phyloP scores from a whole-genome alignment of 2,113 vertebrate genomes.

The Brevimyrus niger region DNA sequence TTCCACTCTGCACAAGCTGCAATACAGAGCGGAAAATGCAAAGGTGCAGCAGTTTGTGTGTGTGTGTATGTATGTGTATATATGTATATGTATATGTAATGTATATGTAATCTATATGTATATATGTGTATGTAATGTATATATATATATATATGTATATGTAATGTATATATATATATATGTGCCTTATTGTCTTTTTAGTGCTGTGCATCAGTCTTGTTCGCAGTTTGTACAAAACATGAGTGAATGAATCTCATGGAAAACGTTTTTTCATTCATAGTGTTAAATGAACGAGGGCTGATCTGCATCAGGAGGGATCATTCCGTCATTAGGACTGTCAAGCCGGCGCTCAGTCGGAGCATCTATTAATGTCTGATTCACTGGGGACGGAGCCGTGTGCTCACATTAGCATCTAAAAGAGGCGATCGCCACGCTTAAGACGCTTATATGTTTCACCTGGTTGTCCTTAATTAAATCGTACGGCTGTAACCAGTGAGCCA shows the following conservation, averaged over 20 bases:
- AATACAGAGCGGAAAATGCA: not conserved
- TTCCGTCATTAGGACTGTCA: constrained; percentile 17
- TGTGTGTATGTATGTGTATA: no score
- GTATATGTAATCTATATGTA: not conserved
- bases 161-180: not conserved
- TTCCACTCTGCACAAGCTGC: not conserved
- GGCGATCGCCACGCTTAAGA: not conserved
- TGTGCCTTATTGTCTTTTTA: not conserved
- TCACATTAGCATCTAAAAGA: constrained; percentile 21
- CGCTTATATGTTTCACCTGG: not conserved
- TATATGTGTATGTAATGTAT: not conserved
- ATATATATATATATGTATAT: not conserved
- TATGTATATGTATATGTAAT: not conserved
- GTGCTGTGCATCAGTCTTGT: not conserved
- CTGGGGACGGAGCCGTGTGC: not conserved
- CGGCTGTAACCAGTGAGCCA: not conserved
- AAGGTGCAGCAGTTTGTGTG: not conserved
- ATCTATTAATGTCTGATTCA: not conserved
- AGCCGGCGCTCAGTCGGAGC: constrained; percentile 16
- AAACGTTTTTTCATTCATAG: constrained; percentile 7
- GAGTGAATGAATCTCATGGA: not conserved
- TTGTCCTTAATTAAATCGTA: constrained; percentile 22
- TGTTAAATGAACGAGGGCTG: not conserved
- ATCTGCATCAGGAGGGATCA: constrained; percentile 19
- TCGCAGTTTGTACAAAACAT: not conserved